Evolutionary conservation across 2,888 invertebrate species (phyloP).

Genomic region (Drosophila bunnanda): DNA sequence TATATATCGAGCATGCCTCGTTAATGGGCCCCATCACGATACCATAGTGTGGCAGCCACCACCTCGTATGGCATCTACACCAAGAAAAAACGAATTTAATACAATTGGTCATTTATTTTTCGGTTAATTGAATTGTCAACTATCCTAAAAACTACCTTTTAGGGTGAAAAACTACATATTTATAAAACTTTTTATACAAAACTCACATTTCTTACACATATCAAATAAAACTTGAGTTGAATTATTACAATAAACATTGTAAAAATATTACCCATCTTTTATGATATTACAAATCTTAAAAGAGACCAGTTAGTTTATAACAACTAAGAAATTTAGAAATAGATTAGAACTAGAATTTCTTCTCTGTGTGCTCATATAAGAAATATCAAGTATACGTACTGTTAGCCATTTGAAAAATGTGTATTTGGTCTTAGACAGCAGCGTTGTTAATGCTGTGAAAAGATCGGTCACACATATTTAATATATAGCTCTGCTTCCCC

Average conservation of each 20-base stretch:
- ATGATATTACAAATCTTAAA: not conserved
- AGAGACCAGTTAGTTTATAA: not conserved
- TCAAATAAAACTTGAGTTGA: no score
- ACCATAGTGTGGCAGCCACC: constrained; percentile 33
- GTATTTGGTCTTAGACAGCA: constrained; percentile 24
- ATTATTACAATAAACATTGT: not conserved
- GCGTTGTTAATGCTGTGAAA: constrained; percentile 19
- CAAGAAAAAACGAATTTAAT: not conserved
- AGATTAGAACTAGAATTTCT: not conserved
- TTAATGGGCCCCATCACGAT: constrained; percentile 46
- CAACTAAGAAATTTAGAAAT: not conserved
- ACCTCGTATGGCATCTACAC: constrained; percentile 13
- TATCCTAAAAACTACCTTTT: no score
- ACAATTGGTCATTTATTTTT: not conserved
- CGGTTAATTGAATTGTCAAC: not conserved
- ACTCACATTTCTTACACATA: not conserved
- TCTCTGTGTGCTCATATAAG: not conserved
- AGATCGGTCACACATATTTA: constrained; percentile 28
- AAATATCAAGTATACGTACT: constrained; percentile 24
- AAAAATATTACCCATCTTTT: not conserved
- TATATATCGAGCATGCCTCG: constrained; percentile 26
- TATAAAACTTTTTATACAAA: not conserved
- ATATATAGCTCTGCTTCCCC: not conserved
- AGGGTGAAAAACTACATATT: not conserved
- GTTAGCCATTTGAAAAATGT: constrained; percentile 17